Percentiles rank a stretch among this genome's conserved stretches.
Evolutionary conservation across 2,113 vertebrate genomes (phyloP).

Genomic region (Astatotilapia flaviijosephi): DNA sequence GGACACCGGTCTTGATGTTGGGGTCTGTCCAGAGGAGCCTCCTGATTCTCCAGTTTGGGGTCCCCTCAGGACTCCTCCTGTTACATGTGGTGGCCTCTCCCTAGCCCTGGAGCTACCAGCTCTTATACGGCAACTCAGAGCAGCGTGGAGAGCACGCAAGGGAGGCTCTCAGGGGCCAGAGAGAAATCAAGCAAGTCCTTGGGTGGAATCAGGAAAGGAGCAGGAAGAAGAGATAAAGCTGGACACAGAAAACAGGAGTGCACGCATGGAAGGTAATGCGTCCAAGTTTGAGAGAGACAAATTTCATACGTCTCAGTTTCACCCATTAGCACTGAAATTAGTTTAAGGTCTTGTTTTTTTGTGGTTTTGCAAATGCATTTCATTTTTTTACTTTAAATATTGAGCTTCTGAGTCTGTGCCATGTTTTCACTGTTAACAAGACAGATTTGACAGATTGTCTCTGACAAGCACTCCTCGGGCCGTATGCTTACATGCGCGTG

Average conservation of each 20-base stretch:
- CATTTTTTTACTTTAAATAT: neutral
- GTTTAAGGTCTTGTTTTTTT: neutral
- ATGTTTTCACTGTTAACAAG: neutral
- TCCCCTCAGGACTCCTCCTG: conserved; percentile 42
- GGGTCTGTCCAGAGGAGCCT: conserved; percentile 44
- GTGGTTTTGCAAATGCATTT: neutral
- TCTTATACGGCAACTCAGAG: conserved; percentile 59
- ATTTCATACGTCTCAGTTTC: neutral
- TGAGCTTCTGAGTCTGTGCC: neutral
- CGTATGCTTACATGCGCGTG: neutral
- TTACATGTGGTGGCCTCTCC: conserved; percentile 47
- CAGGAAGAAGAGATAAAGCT: conserved; percentile 28
- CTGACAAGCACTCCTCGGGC: neutral
- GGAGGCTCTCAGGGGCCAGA: conserved; percentile 11
- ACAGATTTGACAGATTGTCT: neutral
- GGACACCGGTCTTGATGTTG: conserved; percentile 16
- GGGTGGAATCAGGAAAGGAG: conserved; percentile 29
- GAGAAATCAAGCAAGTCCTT: conserved; percentile 7
- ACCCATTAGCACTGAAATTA: neutral
- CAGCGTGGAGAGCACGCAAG: conserved; percentile 50
- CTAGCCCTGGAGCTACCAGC: conserved; percentile 55
- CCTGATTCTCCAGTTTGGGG: conserved; percentile 42
- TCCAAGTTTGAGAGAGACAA: neutral
- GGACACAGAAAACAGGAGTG: neutral
- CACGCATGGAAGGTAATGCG: conserved; percentile 46